phyloP scores from a whole-genome alignment of 1,140 invertebrate genomes.

The Panonychus citri region DNA sequence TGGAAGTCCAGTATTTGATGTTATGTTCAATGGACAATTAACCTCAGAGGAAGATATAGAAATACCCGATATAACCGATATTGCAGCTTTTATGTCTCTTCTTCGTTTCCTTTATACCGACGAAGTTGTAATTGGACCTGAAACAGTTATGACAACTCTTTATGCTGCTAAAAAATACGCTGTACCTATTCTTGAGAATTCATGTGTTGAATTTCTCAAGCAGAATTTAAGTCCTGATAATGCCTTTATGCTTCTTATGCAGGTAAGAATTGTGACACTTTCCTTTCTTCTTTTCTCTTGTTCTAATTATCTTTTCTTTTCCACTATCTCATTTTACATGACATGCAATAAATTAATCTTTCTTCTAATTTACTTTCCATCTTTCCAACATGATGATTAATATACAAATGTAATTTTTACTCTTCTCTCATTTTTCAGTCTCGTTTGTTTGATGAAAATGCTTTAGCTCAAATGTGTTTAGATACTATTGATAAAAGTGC shows the following conservation, averaged over 20 bases:
- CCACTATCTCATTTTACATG: neutral
- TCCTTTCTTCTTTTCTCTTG: neutral
- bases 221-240: slow-evolving; percentile 53
- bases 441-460: slow-evolving; percentile 54
- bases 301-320: neutral
- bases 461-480: slow-evolving; percentile 46
- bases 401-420: no score
- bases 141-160: slow-evolving; percentile 63
- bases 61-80: slow-evolving; percentile 54
- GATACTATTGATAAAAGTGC: slow-evolving; percentile 69
- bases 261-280: slow-evolving; percentile 16
- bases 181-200: slow-evolving; percentile 51
- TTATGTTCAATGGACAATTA: slow-evolving; percentile 55
- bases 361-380: neutral
- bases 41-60: slow-evolving; percentile 33
- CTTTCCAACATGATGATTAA: neutral
- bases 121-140: slow-evolving; percentile 58
- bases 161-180: slow-evolving; percentile 73
- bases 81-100: slow-evolving; percentile 43
- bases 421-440: slow-evolving; percentile 23
- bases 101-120: slow-evolving; percentile 55
- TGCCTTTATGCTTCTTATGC: slow-evolving; percentile 57
- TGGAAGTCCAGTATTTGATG: slow-evolving; percentile 60
- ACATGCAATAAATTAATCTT: neutral
- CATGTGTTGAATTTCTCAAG: slow-evolving; percentile 62